Evolutionary conservation across 2,888 invertebrate genomes (phyloP).

Genomic region (Galeruca laticollis): DNA sequence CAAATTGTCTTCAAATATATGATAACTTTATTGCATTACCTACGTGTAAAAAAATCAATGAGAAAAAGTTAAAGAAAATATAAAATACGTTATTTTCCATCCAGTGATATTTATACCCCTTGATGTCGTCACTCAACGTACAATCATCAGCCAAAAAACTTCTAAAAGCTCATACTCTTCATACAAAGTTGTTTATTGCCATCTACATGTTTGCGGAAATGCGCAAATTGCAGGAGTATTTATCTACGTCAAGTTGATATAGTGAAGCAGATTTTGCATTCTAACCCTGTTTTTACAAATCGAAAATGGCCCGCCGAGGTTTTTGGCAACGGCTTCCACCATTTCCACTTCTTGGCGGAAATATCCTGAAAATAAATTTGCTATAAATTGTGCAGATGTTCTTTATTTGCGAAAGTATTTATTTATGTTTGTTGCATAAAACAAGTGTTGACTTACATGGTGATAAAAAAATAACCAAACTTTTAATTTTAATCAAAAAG

Average conservation of each 20-base stretch:
- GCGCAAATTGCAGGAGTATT: constrained; percentile 56
- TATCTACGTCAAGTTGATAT: constrained; percentile 56
- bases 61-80: no score
- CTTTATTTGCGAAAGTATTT: constrained; percentile 33
- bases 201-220: constrained; percentile 54
- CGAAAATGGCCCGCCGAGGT: constrained; percentile 50
- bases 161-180: constrained; percentile 37
- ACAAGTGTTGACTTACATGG: constrained; percentile 23
- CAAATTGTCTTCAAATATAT: no score
- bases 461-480: background rate
- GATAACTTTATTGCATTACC: no score
- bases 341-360: constrained; percentile 51
- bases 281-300: constrained; percentile 48
- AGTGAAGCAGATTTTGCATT: constrained; percentile 56
- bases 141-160: constrained; percentile 35
- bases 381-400: constrained; percentile 37
- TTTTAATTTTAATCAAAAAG: no score
- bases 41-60: no score
- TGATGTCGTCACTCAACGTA: background rate
- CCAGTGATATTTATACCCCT: background rate
- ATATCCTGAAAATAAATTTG: constrained; percentile 42
- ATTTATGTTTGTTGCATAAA: constrained; percentile 32
- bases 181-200: constrained; percentile 46
- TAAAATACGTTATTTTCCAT: no score
- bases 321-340: constrained; percentile 50